Evolutionary conservation across 2,113 vertebrate genomes (phyloP).

Genomic region (Sinocyclocheilus maitianheensis): DNA sequence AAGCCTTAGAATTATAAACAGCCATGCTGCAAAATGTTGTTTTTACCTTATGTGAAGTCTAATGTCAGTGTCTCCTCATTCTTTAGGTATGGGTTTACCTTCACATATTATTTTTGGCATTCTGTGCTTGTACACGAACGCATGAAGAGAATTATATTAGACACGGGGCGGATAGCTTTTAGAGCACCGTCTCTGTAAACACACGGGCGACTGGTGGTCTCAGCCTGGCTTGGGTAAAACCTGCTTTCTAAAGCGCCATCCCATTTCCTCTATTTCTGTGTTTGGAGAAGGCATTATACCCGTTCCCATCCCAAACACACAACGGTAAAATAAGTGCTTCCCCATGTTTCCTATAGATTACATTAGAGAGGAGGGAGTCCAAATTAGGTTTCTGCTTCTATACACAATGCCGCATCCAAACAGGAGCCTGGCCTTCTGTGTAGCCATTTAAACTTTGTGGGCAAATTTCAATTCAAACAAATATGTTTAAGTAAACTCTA

Average conservation of each 20-base stretch:
- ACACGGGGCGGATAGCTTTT: conserved; percentile 63
- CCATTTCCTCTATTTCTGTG: conserved; percentile 1
- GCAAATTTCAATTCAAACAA: conserved; percentile 14
- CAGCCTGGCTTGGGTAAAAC: conserved; percentile 25
- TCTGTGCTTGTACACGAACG: conserved; percentile 60
- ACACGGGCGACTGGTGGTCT: conserved; percentile 46
- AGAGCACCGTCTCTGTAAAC: conserved; percentile 66
- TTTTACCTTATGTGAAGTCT: conserved; percentile 12
- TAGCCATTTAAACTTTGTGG: conserved; percentile 29
- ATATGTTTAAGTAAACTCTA: background rate
- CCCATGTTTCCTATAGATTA: conserved; percentile 3
- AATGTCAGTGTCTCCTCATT: background rate
- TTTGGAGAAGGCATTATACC: conserved; percentile 47
- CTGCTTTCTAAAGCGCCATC: background rate
- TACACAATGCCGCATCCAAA: conserved; percentile 10
- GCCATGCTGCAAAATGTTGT: background rate
- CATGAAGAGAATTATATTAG: conserved; percentile 46
- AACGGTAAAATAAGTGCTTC: conserved; percentile 36
- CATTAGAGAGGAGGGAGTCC: conserved; percentile 19
- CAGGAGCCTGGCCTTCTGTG: background rate
- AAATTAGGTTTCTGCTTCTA: conserved; percentile 36
- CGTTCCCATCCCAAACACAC: background rate
- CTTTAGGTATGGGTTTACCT: background rate
- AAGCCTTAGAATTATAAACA: background rate
- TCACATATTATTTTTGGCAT: conserved; percentile 62